These are phyloP conservation scores for Tenodera sinensis DNA, from an alignment of 2,888 invertebrate species.

Conservation along the genomic window DNA sequence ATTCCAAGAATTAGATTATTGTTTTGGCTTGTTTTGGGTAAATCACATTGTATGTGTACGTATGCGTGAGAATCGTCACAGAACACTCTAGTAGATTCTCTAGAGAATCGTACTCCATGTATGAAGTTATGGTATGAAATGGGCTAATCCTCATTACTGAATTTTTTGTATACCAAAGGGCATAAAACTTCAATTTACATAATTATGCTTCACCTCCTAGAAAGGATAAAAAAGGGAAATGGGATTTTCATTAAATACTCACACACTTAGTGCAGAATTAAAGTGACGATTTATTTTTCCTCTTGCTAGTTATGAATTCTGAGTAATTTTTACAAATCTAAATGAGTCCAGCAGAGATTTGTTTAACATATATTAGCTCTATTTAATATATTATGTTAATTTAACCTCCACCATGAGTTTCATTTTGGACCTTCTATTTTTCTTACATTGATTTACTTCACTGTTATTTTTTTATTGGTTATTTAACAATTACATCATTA, in stretches of 20 bases:
- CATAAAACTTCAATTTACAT: no score
- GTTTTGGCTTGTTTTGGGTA: no score
- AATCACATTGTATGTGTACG: no score
- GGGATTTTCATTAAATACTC: background rate
- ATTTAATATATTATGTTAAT: background rate
- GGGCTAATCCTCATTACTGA: no score
- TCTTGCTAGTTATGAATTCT: background rate
- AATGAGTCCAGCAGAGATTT: background rate
- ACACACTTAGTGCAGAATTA: background rate
- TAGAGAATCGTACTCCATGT: no score
- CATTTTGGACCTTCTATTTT: background rate
- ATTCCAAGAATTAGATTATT: no score
- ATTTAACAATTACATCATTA: background rate
- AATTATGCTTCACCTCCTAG: no score
- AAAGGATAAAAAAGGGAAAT: background rate
- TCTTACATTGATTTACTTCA: background rate
- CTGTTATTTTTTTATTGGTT: background rate
- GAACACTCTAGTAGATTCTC: no score
- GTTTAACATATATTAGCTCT: background rate
- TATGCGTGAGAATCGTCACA: no score
- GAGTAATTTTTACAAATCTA: background rate
- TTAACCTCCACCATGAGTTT: background rate
- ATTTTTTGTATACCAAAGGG: no score
- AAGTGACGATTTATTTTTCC: background rate
- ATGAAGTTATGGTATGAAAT: no score